Evolutionary conservation across 2,113 vertebrate genomes (phyloP), one percentile per base, ranked within the genome.

Genomic region (Ascaphus truei): DNA sequence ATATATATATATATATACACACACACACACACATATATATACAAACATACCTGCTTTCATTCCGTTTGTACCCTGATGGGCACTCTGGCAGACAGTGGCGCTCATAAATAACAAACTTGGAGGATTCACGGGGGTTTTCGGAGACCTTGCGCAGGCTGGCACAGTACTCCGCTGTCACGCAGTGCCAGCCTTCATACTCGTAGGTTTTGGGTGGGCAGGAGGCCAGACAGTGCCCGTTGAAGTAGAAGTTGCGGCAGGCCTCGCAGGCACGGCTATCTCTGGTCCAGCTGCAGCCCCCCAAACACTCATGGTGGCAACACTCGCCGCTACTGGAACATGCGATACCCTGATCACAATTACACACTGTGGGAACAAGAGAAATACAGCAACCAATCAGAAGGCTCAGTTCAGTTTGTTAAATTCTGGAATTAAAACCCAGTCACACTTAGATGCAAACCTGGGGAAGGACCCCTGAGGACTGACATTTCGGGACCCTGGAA

Each of bases 111-210:
- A 91, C 88, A 0, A 90, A 92, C 53, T 84, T 59, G 20, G 86
- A 88, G 77, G 85, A 66, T 0, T 76, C 83, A 0, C 86, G 77
- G 0, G 90, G 82, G 39, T 79, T 68, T 45, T 83, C 50, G 0
- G 85, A 84, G 58, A 87, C 76, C 22, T 89, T 87, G 62, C 78
- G 84, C 23, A 91, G 83, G 72, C 79, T 87, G 76, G 83, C 87
- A 0, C 91, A 92, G 79, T 66, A 84, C 61, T 89, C 82, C 0
- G 82, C 78, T 0, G 87, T 90, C 72, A 92, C 75, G 0, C 91
- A 92, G 75, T 90, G 89, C 91, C 91, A 92, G 18, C 84, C 83
- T 26, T 88, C 90, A 1, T 91, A 85, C 65, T 86, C 76, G 41
- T 89, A 92, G 74, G 91, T 90, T 61, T 80, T 83, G 1, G 73